Percentiles rank a stretch among this genome's conserved stretches.
These are phyloP conservation scores for Choristoneura fumiferana DNA, from an alignment of 1,140 invertebrate species.

Conservation along the genomic window DNA sequence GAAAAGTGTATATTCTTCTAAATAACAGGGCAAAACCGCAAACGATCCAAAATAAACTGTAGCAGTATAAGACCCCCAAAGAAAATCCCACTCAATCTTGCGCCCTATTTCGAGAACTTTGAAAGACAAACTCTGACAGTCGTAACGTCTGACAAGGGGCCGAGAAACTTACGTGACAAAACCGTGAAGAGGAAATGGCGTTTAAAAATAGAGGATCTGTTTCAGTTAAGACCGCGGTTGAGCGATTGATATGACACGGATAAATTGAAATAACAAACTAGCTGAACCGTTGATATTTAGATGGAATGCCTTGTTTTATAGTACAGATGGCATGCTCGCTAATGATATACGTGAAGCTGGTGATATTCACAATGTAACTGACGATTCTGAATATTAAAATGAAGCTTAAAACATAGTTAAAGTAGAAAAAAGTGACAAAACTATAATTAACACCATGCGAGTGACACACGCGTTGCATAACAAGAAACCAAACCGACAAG, in stretches of 20 bases:
- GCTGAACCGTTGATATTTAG: constrained; percentile 11
- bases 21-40: not conserved
- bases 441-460: too few species aligned
- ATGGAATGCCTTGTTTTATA: constrained; percentile 5
- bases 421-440: too few species aligned
- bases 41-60: not conserved
- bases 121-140: constrained; percentile 1
- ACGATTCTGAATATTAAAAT: too few species aligned
- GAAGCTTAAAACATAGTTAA: too few species aligned
- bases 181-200: constrained; percentile 31
- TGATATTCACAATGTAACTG: too few species aligned
- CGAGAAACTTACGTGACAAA: constrained; percentile 28
- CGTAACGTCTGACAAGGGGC: constrained; percentile 1
- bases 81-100: not conserved
- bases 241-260: not conserved
- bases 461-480: too few species aligned
- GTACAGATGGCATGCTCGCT: not conserved
- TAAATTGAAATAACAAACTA: not conserved
- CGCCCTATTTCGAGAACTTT: constrained; percentile 9
- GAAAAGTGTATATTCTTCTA: too few species aligned
- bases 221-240: not conserved
- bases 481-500: too few species aligned
- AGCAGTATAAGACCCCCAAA: not conserved
- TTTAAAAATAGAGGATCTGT: constrained; percentile 34
- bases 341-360: not conserved